Evolutionary conservation across 2,888 invertebrate genomes (phyloP).

Genomic region (Siphlonurus alternatus): DNA sequence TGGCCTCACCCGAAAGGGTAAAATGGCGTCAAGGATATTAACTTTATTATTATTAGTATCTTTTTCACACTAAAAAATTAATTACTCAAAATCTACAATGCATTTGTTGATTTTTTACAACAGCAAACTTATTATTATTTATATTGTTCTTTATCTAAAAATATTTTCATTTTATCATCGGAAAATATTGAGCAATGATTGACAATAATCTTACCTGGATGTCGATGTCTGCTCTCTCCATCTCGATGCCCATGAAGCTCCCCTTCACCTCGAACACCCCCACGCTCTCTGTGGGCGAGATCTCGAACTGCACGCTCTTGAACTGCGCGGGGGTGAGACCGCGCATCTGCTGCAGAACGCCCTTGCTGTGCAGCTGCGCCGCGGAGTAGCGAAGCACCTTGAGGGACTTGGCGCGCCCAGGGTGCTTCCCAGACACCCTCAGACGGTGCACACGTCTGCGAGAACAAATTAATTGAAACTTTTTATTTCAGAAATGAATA

Average conservation of each 20-base stretch:
- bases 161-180: no score
- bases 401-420: constrained; percentile 36
- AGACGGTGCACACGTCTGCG: constrained; percentile 38
- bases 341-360: constrained; percentile 51
- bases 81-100: no score
- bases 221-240: constrained; percentile 53
- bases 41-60: no score
- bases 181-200: no score
- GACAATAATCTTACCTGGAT: constrained; percentile 36
- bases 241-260: constrained; percentile 58
- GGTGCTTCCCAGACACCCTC: constrained; percentile 19
- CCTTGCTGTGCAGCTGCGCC: constrained; percentile 49
- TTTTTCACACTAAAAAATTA: no score
- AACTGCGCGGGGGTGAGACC: constrained; percentile 48
- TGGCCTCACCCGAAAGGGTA: no score
- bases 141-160: no score
- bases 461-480: constrained; percentile 13
- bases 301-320: constrained; percentile 59
- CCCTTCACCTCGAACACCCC: constrained; percentile 53
- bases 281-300: constrained; percentile 43
- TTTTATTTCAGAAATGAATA: no score
- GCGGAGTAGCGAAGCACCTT: constrained; percentile 47
- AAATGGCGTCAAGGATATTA: no score
- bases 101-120: no score
- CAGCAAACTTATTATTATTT: no score